A percentile compares a stretch with the other conserved stretches of the same genome.
Evolutionary conservation across 2,113 vertebrate species (phyloP).

Genomic region (Anas platyrhynchos): DNA sequence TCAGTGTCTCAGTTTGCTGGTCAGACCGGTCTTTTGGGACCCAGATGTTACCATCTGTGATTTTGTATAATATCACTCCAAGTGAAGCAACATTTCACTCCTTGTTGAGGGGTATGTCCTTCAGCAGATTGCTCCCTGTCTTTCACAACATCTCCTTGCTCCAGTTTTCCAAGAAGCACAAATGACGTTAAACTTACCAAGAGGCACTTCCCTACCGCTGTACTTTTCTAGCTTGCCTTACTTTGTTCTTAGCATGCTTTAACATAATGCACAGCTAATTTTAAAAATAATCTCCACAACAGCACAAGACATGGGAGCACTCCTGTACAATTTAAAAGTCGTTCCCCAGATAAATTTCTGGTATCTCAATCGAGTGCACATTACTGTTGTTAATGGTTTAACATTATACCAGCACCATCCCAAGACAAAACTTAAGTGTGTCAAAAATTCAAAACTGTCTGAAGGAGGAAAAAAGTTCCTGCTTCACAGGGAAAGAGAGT

Average conservation of each 20-base stretch:
- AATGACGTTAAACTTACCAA: neutral
- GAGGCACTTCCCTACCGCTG: neutral
- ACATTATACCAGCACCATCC: neutral
- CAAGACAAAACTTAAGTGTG: neutral
- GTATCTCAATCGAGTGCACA: neutral
- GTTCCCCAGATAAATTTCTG: neutral
- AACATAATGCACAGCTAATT: neutral
- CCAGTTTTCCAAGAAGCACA: neutral
- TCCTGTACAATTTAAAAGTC: neutral
- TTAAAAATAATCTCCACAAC: neutral
- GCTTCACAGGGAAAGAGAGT: neutral
- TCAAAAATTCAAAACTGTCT: conserved; percentile 21
- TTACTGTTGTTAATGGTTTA: neutral
- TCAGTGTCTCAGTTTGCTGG: neutral
- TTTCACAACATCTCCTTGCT: neutral
- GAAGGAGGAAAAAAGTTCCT: neutral
- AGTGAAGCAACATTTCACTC: neutral
- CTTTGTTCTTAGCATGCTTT: neutral
- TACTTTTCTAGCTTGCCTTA: neutral
- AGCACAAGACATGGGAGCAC: neutral
- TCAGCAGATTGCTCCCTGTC: neutral
- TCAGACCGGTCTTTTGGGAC: neutral
- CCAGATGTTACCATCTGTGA: neutral
- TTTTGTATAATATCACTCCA: neutral
- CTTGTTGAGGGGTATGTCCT: rapidly evolving